Conservation (phyloP, 92 coral and sea anemone species). For the Umimayanthus chanpuru region DNA sequence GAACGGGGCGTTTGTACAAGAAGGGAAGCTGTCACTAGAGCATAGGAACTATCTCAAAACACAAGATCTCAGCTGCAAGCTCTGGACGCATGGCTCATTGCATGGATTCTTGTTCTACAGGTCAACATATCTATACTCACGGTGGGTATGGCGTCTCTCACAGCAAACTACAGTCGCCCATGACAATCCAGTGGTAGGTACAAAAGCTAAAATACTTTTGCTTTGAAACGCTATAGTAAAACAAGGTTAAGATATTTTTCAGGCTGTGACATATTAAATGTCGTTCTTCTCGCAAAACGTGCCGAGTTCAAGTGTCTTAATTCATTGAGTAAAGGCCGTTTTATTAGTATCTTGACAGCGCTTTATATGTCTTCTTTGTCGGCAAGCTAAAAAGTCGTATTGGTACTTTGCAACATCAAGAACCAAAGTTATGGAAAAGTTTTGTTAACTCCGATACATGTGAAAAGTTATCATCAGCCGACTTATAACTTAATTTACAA, state of each 20-base stretch:
- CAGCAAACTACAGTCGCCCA: slow-evolving; percentile 97
- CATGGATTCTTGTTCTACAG: slow-evolving; percentile 19
- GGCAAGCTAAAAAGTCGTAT: too few species aligned
- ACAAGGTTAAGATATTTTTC: too few species aligned
- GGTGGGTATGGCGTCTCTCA: slow-evolving; percentile 85
- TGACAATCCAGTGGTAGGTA: slow-evolving; percentile 97
- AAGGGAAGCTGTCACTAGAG: not conserved
- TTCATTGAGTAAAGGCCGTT: too few species aligned
- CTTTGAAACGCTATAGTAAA: not conserved
- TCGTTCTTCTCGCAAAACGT: not conserved
- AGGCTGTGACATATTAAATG: not conserved
- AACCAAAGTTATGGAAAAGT: too few species aligned
- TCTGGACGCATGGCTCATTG: not conserved
- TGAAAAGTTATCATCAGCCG: too few species aligned
- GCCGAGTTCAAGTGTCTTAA: too few species aligned
- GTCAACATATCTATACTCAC: slow-evolving; percentile 67
- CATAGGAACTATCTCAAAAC: not conserved
- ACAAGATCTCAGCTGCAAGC: too few species aligned
- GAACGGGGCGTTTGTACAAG: not conserved
- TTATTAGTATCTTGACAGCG: too few species aligned
- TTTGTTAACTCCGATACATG: too few species aligned
- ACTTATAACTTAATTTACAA: too few species aligned
- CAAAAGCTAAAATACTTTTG: not conserved
- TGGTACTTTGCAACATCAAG: too few species aligned
- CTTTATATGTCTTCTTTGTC: too few species aligned